Evolutionary conservation across 1,140 invertebrate genomes (phyloP), one percentile per base, ranked within the genome.

Genomic region (Papilio polyxenes): DNA sequence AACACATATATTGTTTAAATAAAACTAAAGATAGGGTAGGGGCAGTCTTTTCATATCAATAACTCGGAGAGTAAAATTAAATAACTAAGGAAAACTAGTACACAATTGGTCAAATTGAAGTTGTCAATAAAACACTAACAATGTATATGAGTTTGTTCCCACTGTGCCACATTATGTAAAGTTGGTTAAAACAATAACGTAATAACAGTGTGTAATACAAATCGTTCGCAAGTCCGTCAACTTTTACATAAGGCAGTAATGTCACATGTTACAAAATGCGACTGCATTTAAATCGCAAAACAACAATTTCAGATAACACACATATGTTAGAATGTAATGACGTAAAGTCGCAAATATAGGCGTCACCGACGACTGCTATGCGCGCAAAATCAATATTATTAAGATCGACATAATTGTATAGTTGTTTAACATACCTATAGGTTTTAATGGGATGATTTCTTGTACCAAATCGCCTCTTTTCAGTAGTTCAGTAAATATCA

Each of bases 401-500:
- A 82, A 69, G 69, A 86, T 83, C 79, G 20, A 83, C 49, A 82
- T 81, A 75, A 81, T 48, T 82, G 74, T 81, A 83, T 81, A 76
- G 85, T 79, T 77, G 81, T 77, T 82, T 77, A 79, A 91, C 92
- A 83, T 89, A 95, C 95, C 93, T 89, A 89, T 84, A 23, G 94
- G 94, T 85, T 95, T 95, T 82, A 95, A 88, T 44, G 95, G 95
- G 5, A 95, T 86, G 51, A 96, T 93, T 90, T 96, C 95, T 59
- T 95, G 89, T 17, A 95, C 94, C 94, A 97, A 95, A 56, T 95
- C 95, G 31, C 95, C 92, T n/a, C 96, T 93, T 87, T 95, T 96
- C 1, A 97, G 85, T 56, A 97, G 85, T 86, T 96, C 96, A 10
- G 94, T 95, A 86, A 97, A 97, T 85, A 97, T 96, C 40, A 96